Evolutionary conservation across 2,888 invertebrate species (phyloP), one percentile per base, ranked within the genome.

Genomic region (Colostygia pectinataria): DNA sequence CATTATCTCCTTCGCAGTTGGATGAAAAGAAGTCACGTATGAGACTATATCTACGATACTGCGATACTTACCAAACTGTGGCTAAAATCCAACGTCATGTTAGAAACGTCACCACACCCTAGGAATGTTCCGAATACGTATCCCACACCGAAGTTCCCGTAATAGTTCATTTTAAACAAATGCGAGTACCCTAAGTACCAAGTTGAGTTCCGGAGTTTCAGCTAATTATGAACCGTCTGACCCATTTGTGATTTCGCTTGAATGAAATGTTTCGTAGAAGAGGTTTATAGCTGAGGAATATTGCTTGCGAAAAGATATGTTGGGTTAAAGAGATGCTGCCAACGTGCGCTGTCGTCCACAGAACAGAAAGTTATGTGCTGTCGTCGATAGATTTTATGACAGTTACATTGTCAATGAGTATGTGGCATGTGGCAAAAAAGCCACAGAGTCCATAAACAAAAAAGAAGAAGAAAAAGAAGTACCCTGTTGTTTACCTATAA

Each of bases 211-310:
- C 42, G 13, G 34, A 13, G 31, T 52, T 34, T 42, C 42, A 39
- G 29, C 44, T 37, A 42, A 46, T 39, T 52, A 46, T 33, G 33
- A 23, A 46, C 38, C 42, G 47, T 34, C 31, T 46, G 52, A 52
- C 72, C 72, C 54, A 63, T 34, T 59, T 70, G 50, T 53, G 36
- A 61, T 52, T 60, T 4, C 9, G 33, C 44, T 57, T 66, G 65
- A 69, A 70, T 71, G 63, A 67, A 62, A 42, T 43, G 45, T 34
- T 68, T 66, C 71, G 43, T 23, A 29, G 33, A 39, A 46, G 12
- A 15, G 25, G 29, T 6, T 36, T 52, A 54, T 50, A 46, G 51
- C 45, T 48, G 45, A 7, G 13, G 37, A 45, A 33, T 41, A 38
- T 45, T 38, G 27, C 47, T 47, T 50, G 50, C 34, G 38, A 50